Evolutionary conservation across 2,113 vertebrate genomes (phyloP), one percentile per base, ranked within the genome.

Genomic region (Pollimyrus isidori): DNA sequence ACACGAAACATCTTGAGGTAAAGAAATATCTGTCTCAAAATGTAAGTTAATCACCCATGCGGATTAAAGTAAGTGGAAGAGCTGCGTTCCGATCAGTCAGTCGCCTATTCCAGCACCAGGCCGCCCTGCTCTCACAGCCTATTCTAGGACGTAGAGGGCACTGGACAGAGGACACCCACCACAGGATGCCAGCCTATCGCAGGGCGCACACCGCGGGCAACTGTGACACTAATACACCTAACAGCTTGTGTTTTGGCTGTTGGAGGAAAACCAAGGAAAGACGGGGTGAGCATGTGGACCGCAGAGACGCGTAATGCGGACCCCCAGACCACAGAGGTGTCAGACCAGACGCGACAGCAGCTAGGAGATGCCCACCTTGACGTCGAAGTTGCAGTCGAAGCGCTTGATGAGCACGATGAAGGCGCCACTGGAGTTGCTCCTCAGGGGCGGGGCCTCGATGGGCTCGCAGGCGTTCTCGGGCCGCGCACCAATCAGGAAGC

Each of bases 401-500:
- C 97, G 96, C 93, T 95, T 94, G 91, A 97, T 97, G 86, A 97
- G 91, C 48, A 97, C 97, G 88, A 97, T 95, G 91, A 96, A 97
- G 91, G 95, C 91, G 73, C 91, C 90, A 3, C 96, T 95, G 0
- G 94, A 93, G 88, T 97, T 97, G 91, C 96, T 96, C 87, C 87
- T 95, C 15, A 95, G 69, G 0, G 96, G 96, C 53, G 96, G 96
- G 53, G 96, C 95, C 35, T 94, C 93, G 89, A 97, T 97, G 56
- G 96, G 96, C 53, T 97, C 96, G 93, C 97, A 97, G 5, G 96
- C 96, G 93, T 97, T 97, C 90, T 97, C 96, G 53, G 97, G 97
- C 92, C 95, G 96, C 35, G 96, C 96, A 86, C 94, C 96, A 90
- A 97, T 95, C 87, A 97, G 92, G 93, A 96, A 97, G 1, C 97